Evolutionary conservation across 2,113 vertebrate species (phyloP).

Genomic region (Tachysurus vachellii): DNA sequence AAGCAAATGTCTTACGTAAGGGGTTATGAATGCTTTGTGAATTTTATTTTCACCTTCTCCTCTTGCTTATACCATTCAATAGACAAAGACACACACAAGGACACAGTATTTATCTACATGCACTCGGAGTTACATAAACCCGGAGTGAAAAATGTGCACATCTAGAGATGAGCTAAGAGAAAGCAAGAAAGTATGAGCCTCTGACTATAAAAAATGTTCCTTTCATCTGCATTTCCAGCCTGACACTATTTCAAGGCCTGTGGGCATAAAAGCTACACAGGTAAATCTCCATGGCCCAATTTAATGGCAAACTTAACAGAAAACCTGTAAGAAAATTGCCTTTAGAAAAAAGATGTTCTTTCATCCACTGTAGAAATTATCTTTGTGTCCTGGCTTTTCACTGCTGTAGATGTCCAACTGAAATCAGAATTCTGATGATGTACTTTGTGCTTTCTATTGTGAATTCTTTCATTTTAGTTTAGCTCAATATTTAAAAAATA

Average conservation of each 20-base stretch:
- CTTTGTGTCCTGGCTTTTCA: neutral
- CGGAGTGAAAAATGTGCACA: neutral
- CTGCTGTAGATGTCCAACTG: neutral
- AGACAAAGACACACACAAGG: neutral
- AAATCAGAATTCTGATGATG: neutral
- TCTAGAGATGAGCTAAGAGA: neutral
- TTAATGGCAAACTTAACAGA: neutral
- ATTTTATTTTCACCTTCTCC: neutral
- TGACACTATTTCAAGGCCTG: constrained; percentile 24
- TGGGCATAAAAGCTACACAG: constrained; percentile 1
- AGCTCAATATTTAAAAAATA: neutral
- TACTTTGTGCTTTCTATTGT: neutral
- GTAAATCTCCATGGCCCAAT: neutral
- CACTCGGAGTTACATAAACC: constrained; percentile 30
- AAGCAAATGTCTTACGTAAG: neutral
- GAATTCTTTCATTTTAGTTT: neutral
- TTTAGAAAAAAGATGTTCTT: neutral
- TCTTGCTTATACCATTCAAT: neutral
- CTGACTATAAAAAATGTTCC: neutral
- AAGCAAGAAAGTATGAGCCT: neutral
- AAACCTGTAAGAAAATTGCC: constrained; percentile 10
- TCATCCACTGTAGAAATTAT: neutral
- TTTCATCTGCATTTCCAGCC: constrained; percentile 1
- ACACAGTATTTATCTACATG: constrained; percentile 26
- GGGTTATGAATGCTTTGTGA: neutral